These are phyloP conservation scores for Chelonus formosanus DNA, from an alignment of 2,888 invertebrate species.

Conservation along the genomic window DNA sequence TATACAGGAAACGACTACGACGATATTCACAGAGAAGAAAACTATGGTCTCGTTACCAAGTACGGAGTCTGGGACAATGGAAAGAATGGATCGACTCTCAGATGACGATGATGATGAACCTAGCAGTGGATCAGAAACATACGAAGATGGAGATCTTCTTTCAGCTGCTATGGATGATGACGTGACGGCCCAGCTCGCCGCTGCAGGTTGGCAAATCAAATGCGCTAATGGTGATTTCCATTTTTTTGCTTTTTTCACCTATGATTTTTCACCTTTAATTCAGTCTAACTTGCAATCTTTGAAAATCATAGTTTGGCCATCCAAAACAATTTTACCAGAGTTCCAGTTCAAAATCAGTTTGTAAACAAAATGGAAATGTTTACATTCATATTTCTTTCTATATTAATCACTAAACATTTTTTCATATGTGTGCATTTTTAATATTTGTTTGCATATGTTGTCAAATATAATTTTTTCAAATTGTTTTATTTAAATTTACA, in stretches of 20 bases:
- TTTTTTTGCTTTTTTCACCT: slow-evolving; percentile 48
- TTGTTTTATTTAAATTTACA: not conserved
- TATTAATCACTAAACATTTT: not conserved
- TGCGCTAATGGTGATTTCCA: slow-evolving; percentile 67
- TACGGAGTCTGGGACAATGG: slow-evolving; percentile 53
- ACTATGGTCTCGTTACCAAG: slow-evolving; percentile 58
- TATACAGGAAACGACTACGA: slow-evolving; percentile 22
- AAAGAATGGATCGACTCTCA: slow-evolving; percentile 59
- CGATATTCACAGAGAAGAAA: slow-evolving; percentile 21
- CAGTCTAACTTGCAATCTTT: not conserved
- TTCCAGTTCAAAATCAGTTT: slow-evolving; percentile 11
- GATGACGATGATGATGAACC: slow-evolving; percentile 88
- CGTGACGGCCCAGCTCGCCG: slow-evolving; percentile 94
- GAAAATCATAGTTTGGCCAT: slow-evolving; percentile 7
- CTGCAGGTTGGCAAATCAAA: slow-evolving; percentile 80
- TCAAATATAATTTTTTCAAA: slow-evolving; percentile 16
- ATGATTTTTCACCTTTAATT: slow-evolving; percentile 19
- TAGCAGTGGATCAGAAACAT: slow-evolving; percentile 79
- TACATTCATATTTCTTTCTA: slow-evolving; percentile 8
- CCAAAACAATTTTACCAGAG: slow-evolving; percentile 6
- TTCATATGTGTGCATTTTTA: slow-evolving; percentile 24
- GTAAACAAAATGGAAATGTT: slow-evolving; percentile 11
- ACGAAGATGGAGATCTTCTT: slow-evolving; percentile 85
- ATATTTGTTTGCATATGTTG: slow-evolving; percentile 37
- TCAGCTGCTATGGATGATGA: slow-evolving; percentile 89